Evolutionary conservation across 2,888 invertebrate species (phyloP), one percentile per base, ranked within the genome.

Genomic region (Temnothorax unifasciatus): DNA sequence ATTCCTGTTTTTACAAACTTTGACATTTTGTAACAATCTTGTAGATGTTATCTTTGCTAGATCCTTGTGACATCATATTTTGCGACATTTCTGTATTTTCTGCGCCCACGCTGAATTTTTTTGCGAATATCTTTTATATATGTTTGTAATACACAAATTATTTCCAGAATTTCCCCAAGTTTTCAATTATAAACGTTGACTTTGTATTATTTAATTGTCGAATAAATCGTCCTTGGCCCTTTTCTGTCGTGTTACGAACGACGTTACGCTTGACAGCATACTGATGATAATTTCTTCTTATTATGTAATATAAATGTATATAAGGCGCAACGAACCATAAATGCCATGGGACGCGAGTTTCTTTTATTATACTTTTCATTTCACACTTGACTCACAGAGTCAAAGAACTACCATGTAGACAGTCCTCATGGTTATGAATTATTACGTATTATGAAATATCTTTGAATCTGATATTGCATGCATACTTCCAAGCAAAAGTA

Each of bases 161-260:
- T 74, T 38, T 25, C 11, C 9, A 38, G 13, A 52, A 47, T 34
- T 63, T 50, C 3, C 18, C 9, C 3, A 50, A 25, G 21, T 34
- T 41, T 57, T 41, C 9, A n/a, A n/a, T 54, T 9, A 18, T 18
- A 11, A 57, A 29, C 18, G 5, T 47, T 66, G 3, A n/a, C 15
- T 44, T 77, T 2, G 8, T 41, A 76, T 54, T 50, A 38, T 25
- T 69, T 29, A 29, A 29, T 29, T 44, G 6, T 11, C 54, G 29
- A 41, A 6, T 50, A 29, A 57, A 77, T 63, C 21, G 21, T 47
- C 34, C 79, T 79, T 79, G 79, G 34, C 57, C 18, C 47, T 79
- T 59, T 73, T 79, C 21, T 18, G 47, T 57, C 44, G 15, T 11
- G 18, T 29, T 25, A 25, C 34, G 34, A 4, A 34, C 15, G 41